Base-by-base conservation (phyloP, 2,113 vertebrate species). In the Atlantisia rogersi region DNA sequence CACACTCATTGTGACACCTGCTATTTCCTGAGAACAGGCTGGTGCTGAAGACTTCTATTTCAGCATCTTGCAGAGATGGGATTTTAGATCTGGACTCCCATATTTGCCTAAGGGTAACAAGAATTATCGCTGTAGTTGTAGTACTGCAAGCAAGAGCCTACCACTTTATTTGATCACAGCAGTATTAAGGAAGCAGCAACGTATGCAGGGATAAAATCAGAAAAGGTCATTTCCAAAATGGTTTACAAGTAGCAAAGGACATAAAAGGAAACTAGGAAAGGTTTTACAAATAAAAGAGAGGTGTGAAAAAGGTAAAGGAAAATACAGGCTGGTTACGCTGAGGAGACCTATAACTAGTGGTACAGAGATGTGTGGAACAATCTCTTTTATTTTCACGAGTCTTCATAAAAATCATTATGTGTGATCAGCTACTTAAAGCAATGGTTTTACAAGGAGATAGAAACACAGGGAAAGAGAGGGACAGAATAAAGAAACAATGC, bases 1-100 rank as follows among this genome's bases (percentile, higher is more conserved):
- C 7, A 25, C 13, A 67, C 5, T 63, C 4, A 11, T 44, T 7
- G 2, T 12, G 17, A 44, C 3, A 1, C 31, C 90, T 1, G 10
- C 7, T 71, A n/a, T 9, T 70, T 80, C 58, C 48, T 68, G 42
- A 86, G 24, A 82, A 86, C 68, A 70, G 6, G 3, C 7, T 14
- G 12, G 15, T 0, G 0, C 7, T 83, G 82, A 46, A 75, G 39
- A 56, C 15, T 74, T 86, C 32, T 29, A 12, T 56, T 55, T 60
- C 59, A 74, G 13, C 6, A 7, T 42, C 52, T 56, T 29, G 3
- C 11, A 70, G 39, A 88, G 39, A 44, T 28, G 9, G 15, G 31
- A 48, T 83, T 90, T 92, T 83, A 74, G 13, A 40, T 64, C 40
- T 31, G 16, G 9, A 65, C 40, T 74, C 50, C 37, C 13, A 22